These are phyloP conservation scores for Salmo trutta DNA, from an alignment of 2,797 vertebrate species.

Conservation along the genomic window DNA sequence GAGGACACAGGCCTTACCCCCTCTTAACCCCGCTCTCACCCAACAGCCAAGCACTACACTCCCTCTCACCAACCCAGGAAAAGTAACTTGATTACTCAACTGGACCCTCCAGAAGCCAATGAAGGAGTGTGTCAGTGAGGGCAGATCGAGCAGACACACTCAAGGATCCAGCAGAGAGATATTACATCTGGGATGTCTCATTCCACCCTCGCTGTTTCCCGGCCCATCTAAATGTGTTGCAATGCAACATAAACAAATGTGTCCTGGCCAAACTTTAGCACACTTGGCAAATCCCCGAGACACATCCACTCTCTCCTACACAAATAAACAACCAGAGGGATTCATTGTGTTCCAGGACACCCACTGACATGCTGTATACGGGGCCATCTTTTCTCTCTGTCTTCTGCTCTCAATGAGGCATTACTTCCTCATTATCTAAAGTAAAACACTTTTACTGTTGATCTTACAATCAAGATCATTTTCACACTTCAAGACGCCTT, in stretches of 20 bases:
- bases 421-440: background rate
- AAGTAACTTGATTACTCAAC: constrained; percentile 8
- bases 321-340: background rate
- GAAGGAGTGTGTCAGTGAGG: background rate
- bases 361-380: background rate
- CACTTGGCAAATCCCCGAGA: background rate
- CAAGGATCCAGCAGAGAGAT: background rate
- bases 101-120: background rate
- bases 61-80: background rate
- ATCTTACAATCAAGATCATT: background rate
- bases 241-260: background rate
- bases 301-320: background rate
- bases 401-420: background rate
- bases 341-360: background rate
- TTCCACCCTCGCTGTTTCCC: background rate
- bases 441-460: background rate
- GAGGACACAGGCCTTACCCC: background rate
- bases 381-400: background rate
- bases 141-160: background rate
- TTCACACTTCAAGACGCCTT: background rate
- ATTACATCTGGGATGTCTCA: background rate
- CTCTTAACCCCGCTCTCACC: background rate
- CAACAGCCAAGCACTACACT: background rate
- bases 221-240: background rate
- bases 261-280: background rate